Base-by-base conservation (phyloP, 2,888 invertebrate species). In the Zhengitettix transpicula region DNA sequence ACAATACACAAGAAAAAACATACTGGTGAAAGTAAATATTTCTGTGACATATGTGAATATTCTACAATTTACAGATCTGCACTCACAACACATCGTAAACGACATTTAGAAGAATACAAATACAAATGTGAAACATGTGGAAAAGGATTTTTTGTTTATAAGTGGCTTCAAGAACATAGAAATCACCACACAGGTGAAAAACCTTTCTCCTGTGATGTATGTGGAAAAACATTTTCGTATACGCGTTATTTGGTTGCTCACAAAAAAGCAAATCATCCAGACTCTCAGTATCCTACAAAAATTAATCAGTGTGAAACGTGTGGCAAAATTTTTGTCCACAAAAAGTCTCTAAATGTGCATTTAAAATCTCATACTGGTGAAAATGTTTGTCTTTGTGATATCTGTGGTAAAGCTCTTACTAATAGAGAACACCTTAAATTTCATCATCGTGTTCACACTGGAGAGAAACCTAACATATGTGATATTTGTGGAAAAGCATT, bases 241-340 rank as follows among this genome's bases (percentile, higher is more conserved):
- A 70, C 72, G 7, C 67, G 72, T 7, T 71, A 72, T 61, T 62
- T 74, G 8, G 69, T 71, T 17, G 72, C 72, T 0, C 74, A 75
- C 64, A 70, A 71, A 63, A 69, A 69, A 17, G 68, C 67, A 52
- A 67, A 72, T 65, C 74, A 74, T 64, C 71, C 68, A 42, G 69
- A 70, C 17, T 69, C 67, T 40, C 64, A 70, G 52, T 64, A 65
- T 44, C 67, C 66, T 8, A 66, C 70, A 8, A 69, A 67, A 52
- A 64, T 72, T 17, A 72, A 75, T 65, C 69, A 72, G 58, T 74
- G 74, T 63, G 69, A 70, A 15, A 71, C 74, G 40, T 74, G 75
- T 62, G 71, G 72, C 52, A 64, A 60, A 57, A 58, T 58, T 16
- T 60, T 56, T 63, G 62, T 62, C 5, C 62, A 62, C 55, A 62